Evolutionary conservation across 1,140 invertebrate genomes (phyloP).

Genomic region (Cydia pomonella): DNA sequence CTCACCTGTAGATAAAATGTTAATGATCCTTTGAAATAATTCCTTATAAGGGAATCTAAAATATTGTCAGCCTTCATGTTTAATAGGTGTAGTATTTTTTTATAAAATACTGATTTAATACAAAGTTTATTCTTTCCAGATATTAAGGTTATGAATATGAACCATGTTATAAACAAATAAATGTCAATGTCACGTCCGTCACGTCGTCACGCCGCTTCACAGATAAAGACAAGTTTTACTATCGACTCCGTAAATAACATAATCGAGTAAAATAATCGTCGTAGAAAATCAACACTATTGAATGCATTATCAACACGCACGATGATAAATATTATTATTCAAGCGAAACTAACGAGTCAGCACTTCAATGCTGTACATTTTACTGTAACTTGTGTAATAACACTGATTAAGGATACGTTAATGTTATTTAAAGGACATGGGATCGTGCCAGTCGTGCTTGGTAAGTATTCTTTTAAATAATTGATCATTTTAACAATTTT

Average conservation of each 20-base stretch:
- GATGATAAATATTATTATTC: background rate
- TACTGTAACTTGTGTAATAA: background rate
- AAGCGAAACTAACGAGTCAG: background rate
- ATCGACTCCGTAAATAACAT: background rate
- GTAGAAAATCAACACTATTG: background rate
- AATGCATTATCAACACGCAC: background rate
- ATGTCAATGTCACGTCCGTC: background rate
- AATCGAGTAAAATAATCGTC: background rate
- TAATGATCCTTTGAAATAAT: slow-evolving; percentile 42
- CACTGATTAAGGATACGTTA: background rate
- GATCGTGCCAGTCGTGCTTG: slow-evolving; percentile 5
- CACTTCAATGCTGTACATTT: background rate
- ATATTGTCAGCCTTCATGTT: background rate
- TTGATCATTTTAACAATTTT: background rate
- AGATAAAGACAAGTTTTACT: background rate
- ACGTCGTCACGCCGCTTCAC: background rate
- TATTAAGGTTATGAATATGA: slow-evolving; percentile 9
- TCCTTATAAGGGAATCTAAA: background rate
- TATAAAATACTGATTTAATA: background rate
- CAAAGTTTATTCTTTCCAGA: background rate
- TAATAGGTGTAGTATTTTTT: background rate
- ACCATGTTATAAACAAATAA: background rate
- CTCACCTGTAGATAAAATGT: slow-evolving; percentile 43
- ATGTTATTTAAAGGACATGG: background rate
- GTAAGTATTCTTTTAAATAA: background rate